Conservation (phyloP, 2,797 vertebrate genomes). For the Manis pentadactyla region DNA sequence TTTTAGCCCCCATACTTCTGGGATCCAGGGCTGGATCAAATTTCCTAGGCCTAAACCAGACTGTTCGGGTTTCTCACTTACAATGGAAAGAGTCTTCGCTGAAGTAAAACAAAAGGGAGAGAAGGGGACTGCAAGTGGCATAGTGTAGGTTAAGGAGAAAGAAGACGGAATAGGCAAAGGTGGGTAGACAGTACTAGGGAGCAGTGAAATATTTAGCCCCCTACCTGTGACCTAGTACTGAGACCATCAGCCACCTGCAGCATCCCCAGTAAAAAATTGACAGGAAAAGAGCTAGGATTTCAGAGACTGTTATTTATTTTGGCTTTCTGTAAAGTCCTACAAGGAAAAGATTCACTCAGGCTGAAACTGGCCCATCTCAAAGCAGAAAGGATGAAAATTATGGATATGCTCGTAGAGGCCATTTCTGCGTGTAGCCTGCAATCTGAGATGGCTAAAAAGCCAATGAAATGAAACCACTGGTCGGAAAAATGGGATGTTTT, state of each 20-base stretch:
- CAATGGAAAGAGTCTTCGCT: background rate
- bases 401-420: background rate
- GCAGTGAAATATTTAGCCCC: background rate
- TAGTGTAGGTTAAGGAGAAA: background rate
- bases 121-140: background rate
- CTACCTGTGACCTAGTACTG: background rate
- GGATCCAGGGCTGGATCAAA: background rate
- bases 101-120: background rate
- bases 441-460: constrained; percentile 10
- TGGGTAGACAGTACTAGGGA: background rate
- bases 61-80: background rate
- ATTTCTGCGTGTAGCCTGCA: background rate
- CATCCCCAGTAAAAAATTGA: background rate
- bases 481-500: background rate
- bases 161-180: background rate
- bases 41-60: background rate
- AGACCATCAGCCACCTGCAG: background rate
- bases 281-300: background rate
- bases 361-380: background rate
- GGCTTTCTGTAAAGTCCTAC: background rate
- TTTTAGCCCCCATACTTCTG: background rate
- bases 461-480: background rate
- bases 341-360: background rate
- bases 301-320: background rate
- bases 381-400: background rate